Base-by-base conservation (phyloP, 1,140 invertebrate genomes). In the Drosophila pseudoobscura region DNA sequence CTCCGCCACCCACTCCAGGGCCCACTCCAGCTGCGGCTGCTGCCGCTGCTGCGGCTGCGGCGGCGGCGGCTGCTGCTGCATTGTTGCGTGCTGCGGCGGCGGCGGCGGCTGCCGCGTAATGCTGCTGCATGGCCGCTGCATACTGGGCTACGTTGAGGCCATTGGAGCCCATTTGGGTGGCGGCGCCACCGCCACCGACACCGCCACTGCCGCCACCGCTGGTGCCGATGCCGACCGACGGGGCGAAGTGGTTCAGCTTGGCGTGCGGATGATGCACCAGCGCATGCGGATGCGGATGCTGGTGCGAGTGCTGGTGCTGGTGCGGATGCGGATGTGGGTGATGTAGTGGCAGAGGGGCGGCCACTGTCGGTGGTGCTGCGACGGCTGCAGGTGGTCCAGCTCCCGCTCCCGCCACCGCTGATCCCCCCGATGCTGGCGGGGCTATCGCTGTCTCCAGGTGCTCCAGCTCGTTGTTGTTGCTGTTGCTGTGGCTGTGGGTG, bases 51-150 rank as follows among this genome's bases (percentile, higher is more conserved):
- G 66, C 74, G 2, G 72, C 79, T 0, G 78, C 78, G 0, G 80
- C 84, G 0, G 76, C 82, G 0, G 79, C 80, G 3, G 76, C 87
- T 6, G 62, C 85, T 13, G 87, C 87, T 3, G 78, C 82, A 45
- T 68, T 85, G 41, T 85, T 85, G 29, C 82, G 68, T 2, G 80
- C 80, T 1, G 82, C 89, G 41, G 85, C 85, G 1, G 87, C 88
- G 0, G 88, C 87, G 24, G 85, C 82, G 6, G 89, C 90, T 31
- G 78, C 79, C 7, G 89, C 89, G 59, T 91, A 90, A 56, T 91
- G 89, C 47, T 90, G 89, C 29, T 90, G 89, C 85, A 90, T 89
- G 50, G 79, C 89, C 31, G 89, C 89, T 9, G 89, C 89, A 63
- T 91, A 91, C 61, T 91, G 89, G 0, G 85, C 89, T 47, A 91